phyloP scores from a whole-genome alignment of 2,888 invertebrate species.

The Caenorhabditis plicata region DNA sequence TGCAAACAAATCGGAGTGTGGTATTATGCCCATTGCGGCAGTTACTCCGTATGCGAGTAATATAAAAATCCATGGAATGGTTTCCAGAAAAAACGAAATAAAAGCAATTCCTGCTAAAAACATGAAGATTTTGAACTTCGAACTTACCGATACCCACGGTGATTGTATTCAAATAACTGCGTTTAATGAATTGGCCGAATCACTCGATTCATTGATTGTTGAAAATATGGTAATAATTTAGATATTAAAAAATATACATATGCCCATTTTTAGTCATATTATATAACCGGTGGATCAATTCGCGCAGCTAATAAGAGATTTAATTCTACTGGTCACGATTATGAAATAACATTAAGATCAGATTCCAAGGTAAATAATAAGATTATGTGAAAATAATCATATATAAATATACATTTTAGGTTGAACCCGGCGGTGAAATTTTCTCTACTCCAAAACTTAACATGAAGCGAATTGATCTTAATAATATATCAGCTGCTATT shows the following conservation, averaged over 20 bases:
- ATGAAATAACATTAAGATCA: slow-evolving; percentile 84
- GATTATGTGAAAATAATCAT: background rate
- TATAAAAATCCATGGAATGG: slow-evolving; percentile 49
- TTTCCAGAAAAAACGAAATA: slow-evolving; percentile 44
- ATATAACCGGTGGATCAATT: slow-evolving; percentile 80
- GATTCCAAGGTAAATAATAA: slow-evolving; percentile 72
- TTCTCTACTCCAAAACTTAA: slow-evolving; percentile 16
- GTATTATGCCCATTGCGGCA: slow-evolving; percentile 32
- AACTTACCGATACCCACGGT: slow-evolving; percentile 49
- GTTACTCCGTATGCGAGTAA: slow-evolving; percentile 38
- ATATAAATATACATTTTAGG: slow-evolving; percentile 3
- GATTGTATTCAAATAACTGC: slow-evolving; percentile 39
- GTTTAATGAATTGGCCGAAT: slow-evolving; percentile 55
- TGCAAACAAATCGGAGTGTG: slow-evolving; percentile 4
- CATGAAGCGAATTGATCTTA: slow-evolving; percentile 8
- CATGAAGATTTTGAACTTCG: slow-evolving; percentile 53
- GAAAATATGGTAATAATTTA: slow-evolving; percentile 35
- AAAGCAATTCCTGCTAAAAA: slow-evolving; percentile 33
- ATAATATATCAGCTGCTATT: slow-evolving; percentile 6
- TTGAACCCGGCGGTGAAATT: slow-evolving; percentile 15
- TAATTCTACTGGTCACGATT: slow-evolving; percentile 83
- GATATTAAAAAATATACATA: background rate
- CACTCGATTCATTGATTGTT: slow-evolving; percentile 28
- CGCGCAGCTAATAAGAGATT: slow-evolving; percentile 92
- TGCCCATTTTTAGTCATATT: slow-evolving; percentile 76